Base-by-base conservation (phyloP, 1,140 invertebrate species). In the Trichonephila clavata region DNA sequence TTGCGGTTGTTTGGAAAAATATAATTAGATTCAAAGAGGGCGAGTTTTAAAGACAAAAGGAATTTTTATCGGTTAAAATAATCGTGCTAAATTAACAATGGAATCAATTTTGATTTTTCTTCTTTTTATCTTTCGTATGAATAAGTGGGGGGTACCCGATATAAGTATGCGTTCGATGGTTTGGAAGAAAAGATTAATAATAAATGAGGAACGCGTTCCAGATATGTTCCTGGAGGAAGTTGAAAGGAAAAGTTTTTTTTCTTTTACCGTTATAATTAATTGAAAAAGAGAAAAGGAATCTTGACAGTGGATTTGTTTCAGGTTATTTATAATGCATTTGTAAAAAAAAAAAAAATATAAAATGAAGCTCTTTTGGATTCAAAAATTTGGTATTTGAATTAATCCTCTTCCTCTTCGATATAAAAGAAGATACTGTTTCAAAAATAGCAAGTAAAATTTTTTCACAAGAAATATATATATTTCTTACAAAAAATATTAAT, bases 101-200 rank as follows among this genome's bases (percentile, higher is more conserved):
- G 71, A 32, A 77, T 77, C 71, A 32, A 77, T 77, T 63, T 63
- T 20, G 27, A 18, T 77, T 77, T 71, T 27, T 32, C 32, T 7
- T 68, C n/a, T 68, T 68, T 68, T 68, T 13, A 68, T 0, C n/a
- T 61, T 61, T 61, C 60, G 20, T 16, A 13, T 27, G 65, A 68
- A 68, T 68, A 24, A 24, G 16, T 77, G 5, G 71, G 24, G n/a
- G 27, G 6, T 77, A 18, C 16, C 18, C 71, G 32, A 27, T 18
- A 39, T 16, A 7, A 77, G 27, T 77, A 32, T 32, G 18, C 27
- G 24, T 77, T 77, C 18, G 2, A 32, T 18, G 50, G 32, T 5
- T 77, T 27, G 16, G 71, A 32, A 24, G 65, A 68, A 65, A 27
- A 77, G 27, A 77, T 77, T 77, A 77, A 77, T 77, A 77, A 77